Evolutionary conservation across 2,797 vertebrate species (phyloP).

Genomic region (Phataginus tricuspis): DNA sequence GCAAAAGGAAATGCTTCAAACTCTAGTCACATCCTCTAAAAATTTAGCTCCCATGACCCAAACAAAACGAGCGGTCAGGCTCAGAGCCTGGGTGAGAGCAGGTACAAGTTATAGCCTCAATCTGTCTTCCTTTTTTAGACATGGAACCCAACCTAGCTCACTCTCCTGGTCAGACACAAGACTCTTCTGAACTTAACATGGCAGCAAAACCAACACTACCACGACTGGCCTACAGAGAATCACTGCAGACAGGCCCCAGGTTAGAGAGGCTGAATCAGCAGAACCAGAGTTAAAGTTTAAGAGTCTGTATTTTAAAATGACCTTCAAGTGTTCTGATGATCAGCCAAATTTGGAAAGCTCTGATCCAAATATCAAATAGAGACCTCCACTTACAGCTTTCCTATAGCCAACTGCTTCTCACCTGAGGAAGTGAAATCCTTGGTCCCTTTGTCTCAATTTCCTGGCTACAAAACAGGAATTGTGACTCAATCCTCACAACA

Average conservation of each 20-base stretch:
- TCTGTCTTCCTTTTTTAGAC: conserved; percentile 9
- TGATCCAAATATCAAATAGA: not conserved
- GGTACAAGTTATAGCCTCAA: not conserved
- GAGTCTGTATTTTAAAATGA: not conserved
- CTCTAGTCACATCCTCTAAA: conserved; percentile 76
- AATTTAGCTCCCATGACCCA: conserved; percentile 58
- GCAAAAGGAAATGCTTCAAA: conserved; percentile 81
- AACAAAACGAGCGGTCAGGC: not conserved
- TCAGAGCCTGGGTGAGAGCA: not conserved
- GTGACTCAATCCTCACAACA: not conserved
- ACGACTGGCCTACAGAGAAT: not conserved
- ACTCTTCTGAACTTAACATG: not conserved
- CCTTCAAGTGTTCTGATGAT: not conserved
- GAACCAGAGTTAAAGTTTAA: not conserved
- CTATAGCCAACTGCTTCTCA: not conserved
- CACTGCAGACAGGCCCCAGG: not conserved
- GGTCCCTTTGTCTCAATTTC: not conserved
- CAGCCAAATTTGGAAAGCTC: not conserved
- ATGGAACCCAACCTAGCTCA: not conserved
- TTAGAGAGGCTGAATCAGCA: not conserved
- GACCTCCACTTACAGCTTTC: not conserved
- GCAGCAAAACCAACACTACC: not conserved
- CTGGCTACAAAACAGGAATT: not conserved
- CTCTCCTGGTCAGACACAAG: not conserved
- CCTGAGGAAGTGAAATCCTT: not conserved